Percentiles rank a stretch among this genome's conserved stretches.
phyloP scores from a whole-genome alignment of 1,140 invertebrate species.

The Papilio glaucus region DNA sequence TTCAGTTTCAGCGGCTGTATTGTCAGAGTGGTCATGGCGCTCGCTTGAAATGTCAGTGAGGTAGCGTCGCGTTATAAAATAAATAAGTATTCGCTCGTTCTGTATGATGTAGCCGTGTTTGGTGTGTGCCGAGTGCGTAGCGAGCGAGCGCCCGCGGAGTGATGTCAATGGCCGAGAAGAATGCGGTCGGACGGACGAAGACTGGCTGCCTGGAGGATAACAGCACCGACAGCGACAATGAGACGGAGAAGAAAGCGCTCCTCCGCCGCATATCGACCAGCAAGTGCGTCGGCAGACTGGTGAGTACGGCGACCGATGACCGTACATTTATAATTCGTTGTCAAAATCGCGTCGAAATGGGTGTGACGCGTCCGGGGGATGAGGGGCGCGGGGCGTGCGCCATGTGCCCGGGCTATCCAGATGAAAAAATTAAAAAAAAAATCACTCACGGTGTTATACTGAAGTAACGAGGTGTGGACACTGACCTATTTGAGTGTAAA shows the following conservation, averaged over 20 bases:
- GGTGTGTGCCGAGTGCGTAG: constrained; percentile 60
- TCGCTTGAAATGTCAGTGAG: constrained; percentile 75
- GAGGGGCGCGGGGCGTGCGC: constrained; percentile 51
- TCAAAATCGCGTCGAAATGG: constrained; percentile 48
- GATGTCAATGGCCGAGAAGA: constrained; percentile 69
- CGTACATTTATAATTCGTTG: constrained; percentile 43
- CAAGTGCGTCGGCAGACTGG: constrained; percentile 77
- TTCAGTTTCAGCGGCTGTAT: constrained; percentile 70
- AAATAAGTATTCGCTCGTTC: constrained; percentile 66
- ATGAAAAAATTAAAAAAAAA: constrained; percentile 60
- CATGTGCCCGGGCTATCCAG: constrained; percentile 65
- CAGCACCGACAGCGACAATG: constrained; percentile 79
- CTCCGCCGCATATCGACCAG: constrained; percentile 75
- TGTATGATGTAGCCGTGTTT: constrained; percentile 80
- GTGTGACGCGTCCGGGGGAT: constrained; percentile 60
- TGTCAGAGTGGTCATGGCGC: constrained; percentile 77
- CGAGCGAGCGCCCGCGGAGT: constrained; percentile 64
- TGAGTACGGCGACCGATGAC: constrained; percentile 49
- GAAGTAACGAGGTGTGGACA: constrained; percentile 44
- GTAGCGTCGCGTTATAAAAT: constrained; percentile 66
- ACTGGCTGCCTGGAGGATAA: constrained; percentile 66
- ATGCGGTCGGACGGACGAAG: constrained; percentile 58
- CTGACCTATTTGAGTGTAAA: constrained; percentile 54
- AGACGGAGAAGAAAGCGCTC: constrained; percentile 69
- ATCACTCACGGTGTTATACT: constrained; percentile 41